Evolutionary conservation across 2,113 vertebrate genomes (phyloP), one percentile per base, ranked within the genome.

Genomic region (Xiphorhynchus elegans): DNA sequence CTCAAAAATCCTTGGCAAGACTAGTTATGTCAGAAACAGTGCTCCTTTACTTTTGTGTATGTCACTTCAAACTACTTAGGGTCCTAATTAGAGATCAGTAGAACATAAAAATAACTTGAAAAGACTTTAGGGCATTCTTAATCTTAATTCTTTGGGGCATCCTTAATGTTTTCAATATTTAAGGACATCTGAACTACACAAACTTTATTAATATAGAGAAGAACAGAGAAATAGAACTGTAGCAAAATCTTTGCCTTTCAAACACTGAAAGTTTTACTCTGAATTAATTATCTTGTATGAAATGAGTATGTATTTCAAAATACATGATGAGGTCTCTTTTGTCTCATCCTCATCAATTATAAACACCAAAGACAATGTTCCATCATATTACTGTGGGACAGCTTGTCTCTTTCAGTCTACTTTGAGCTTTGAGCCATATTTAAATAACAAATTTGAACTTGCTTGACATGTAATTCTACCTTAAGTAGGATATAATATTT

Each of bases 401-500:
- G 11, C 13, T 35, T 89, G 60, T 84, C 64, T 95, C 79, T 81
- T 90, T 74, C 53, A 46, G 49, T 87, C 47, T 91, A 35, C 50
- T 84, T 86, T 81, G 55, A 83, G 60, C 42, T 84, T 77, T 81
- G 39, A 93, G 68, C 20, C 42, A 31, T 59, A 84, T 90, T 95
- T 96, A 77, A 93, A 92, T 77, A 84, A 89, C 72, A 96, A 67
- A 90, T 81, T 50, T 89, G 52, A 92, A 90, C 64, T 70, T 87
- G 14, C 46, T 84, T 96, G 83, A 77, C 55, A 59, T 88, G 52
- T 47, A 88, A 74, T 90, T 92, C 80, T 55, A 68, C 7, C 13
- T 93, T 74, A 90, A 92, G 78, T 44, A 75, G 35, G 39, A 40
- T 75, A 58, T 39, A 70, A 72, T 52, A 31, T 78, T 86, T 95